Evolutionary conservation across 2,797 vertebrate genomes (phyloP), one percentile per base, ranked within the genome.

Genomic region (Anabas testudineus): DNA sequence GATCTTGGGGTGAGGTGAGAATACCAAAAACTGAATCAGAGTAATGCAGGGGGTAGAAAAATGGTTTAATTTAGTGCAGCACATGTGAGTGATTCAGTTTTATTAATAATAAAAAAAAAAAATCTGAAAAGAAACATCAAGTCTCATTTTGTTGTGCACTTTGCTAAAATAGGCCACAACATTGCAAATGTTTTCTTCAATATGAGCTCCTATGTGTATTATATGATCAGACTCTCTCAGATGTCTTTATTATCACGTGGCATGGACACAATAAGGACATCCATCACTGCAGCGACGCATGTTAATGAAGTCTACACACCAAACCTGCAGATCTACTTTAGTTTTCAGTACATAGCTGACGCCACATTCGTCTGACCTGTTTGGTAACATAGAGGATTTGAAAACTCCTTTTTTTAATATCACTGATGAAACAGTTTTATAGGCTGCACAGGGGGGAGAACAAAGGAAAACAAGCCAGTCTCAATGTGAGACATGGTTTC

Each of bases 1-100:
- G 76, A 88, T 81, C 74, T 82, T 24, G 7, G 75, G 72, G 76
- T 79, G 80, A 86, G 54, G 71, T 76, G 76, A 76, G 82, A 87
- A 87, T 67, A 86, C 74, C 52, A 45, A 81, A 80, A 87, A 84
- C 62, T 81, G 71, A 89, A 77, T 82, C 63, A 66, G 41, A 61
- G 37, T 49, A 46, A 56, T 54, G 57, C 21, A 62, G 65, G 67
- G 62, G 59, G 30, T 2, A 8, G 14, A 36, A 49, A 69, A 62
- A 67, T 67, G 24, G 78, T 60, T 74, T 41, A 32, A 49, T 66
- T 71, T 28, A 43, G 9, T 15, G 43, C 24, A 26, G 2, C 15
- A 42, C 45, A 53, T 64, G 43, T n/a, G n/a, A 47, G 12, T n/a
- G 21, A 62, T 24, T 65, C 32, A 53, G 10, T 37, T 15, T 12